phyloP scores from a whole-genome alignment of 53 echinoderm and acorn worm genomes.

The Luidia sarsii region DNA sequence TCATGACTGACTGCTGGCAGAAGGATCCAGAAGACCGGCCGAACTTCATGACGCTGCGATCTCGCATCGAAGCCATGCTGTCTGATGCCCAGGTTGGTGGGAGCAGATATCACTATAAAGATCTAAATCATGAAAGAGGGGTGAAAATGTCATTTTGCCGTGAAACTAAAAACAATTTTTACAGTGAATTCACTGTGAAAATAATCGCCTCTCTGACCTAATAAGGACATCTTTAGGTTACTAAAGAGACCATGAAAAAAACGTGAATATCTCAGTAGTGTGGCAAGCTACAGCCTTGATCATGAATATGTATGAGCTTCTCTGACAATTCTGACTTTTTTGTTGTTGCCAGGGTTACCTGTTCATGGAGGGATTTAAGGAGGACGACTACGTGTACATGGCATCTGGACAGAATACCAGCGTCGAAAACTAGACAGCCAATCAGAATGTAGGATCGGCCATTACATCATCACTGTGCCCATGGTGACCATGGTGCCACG shows the following conservation, averaged over 20 bases:
- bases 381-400: slow-evolving; percentile 66
- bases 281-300: no score
- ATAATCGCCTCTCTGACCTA: no score
- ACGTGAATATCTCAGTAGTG: no score
- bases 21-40: slow-evolving; percentile 65
- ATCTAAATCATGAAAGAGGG: no score
- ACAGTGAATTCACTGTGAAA: no score
- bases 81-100: slow-evolving; percentile 69
- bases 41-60: slow-evolving; percentile 40
- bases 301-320: not conserved
- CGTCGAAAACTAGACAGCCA: no score
- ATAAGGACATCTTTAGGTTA: no score
- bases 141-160: no score
- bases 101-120: not conserved
- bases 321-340: not conserved
- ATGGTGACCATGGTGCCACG: not conserved
- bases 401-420: slow-evolving; percentile 20
- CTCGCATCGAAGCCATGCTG: slow-evolving; percentile 63
- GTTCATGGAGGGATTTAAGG: slow-evolving; percentile 61
- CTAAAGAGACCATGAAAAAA: no score
- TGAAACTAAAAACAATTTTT: no score
- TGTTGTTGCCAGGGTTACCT: slow-evolving; percentile 63
- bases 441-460: not conserved
- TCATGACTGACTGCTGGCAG: slow-evolving; percentile 68
- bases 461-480: not conserved